Evolutionary conservation across 2,888 invertebrate genomes (phyloP), one percentile per base, ranked within the genome.

Genomic region (Orthonevra nobilis): DNA sequence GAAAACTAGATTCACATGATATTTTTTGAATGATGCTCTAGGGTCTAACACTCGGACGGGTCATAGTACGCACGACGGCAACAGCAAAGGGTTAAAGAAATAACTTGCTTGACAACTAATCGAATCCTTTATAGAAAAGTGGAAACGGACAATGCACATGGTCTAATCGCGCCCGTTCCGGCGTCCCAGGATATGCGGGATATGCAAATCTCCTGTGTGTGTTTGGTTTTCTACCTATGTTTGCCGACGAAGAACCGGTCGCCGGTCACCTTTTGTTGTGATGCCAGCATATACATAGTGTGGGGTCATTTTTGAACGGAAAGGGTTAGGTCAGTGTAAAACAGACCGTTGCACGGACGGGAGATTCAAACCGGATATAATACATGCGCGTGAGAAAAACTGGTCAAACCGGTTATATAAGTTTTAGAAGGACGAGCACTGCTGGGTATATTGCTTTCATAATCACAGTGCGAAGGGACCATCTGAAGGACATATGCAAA

Each of bases 241-340:
- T 60, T 50, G 32, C 52, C 32, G 28, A 34, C 54, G 34, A 40
- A 66, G 36, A 73, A 73, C 73, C 73, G 73, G 73, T 73, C 23
- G 44, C 28, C 64, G 72, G 56, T 72, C 56, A 56, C 63, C 66
- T 36, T 52, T 68, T 7, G 5, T 23, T 23, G 5, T 23, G 17
- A 14, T 48, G 10, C 12, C 5, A 42, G 15, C 12, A 10, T 30
- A 30, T 23, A 23, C n/a, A 14, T 6, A 15, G 40, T 50, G 58
- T 20, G 63, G 50, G 70, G 63, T 75, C 50, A 75, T 63, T 75
- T 54, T 58, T 56, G 14, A 17, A 23, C 3, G 14, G 34, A 63
- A 74, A 70, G 75, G 70, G 75, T 77, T 63, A 77, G 75, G 75
- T 77, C 75, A 77, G 75, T 77, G 38, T 23, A 50, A 5, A 30